phyloP scores from a whole-genome alignment of 2,888 invertebrate species.

The Nemapogon koenigi region DNA sequence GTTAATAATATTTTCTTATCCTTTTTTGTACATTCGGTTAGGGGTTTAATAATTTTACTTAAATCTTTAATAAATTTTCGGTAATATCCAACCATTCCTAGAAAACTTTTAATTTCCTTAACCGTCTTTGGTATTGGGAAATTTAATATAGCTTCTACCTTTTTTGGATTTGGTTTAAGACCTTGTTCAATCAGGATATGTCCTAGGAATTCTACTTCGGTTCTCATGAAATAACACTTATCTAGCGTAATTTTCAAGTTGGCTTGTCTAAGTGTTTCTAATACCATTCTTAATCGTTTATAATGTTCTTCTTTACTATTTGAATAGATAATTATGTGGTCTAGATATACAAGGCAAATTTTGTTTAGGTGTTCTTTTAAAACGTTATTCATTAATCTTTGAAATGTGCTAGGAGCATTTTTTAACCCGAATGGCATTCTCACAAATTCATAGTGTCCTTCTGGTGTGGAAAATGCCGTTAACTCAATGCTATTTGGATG shows the following conservation, averaged over 20 bases:
- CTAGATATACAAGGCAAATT: constrained; percentile 3
- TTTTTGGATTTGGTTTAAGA: constrained; percentile 14
- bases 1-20: constrained; percentile 7
- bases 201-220: constrained; percentile 14
- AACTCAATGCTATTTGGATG: neutral
- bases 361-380: constrained; percentile 1
- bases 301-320: neutral
- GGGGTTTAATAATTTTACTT: constrained; percentile 13
- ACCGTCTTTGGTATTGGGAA: constrained; percentile 15
- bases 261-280: no score
- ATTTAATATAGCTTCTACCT: constrained; percentile 14
- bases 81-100: constrained; percentile 17
- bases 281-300: no score
- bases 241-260: constrained; percentile 9
- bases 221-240: constrained; percentile 16
- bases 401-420: constrained; percentile 8
- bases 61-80: constrained; percentile 15
- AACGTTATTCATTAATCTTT: constrained; percentile 10
- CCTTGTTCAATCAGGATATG: constrained; percentile 15
- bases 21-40: constrained; percentile 14
- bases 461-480: constrained; percentile 9
- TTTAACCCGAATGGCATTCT: constrained; percentile 7
- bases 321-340: constrained; percentile 7
- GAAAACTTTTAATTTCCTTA: constrained; percentile 16
- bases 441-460: constrained; percentile 10